Evolutionary conservation across 2,888 invertebrate genomes (phyloP).

Genomic region (Hypomecis atomaria): DNA sequence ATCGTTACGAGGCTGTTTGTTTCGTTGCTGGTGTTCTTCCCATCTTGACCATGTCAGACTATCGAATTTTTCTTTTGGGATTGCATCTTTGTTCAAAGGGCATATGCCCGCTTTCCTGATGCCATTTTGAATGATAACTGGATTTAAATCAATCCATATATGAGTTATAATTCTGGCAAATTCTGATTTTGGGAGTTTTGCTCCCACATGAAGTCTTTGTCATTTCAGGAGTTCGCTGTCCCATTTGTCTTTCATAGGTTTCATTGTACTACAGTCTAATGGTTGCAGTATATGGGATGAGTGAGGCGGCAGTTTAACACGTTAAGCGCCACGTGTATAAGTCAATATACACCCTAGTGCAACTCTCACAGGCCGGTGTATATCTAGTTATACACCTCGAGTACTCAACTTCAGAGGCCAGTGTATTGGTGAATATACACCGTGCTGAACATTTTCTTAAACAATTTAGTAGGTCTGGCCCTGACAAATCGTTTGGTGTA

Average conservation of each 20-base stretch:
- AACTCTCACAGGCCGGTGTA: too few species aligned
- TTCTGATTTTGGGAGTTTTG: constrained; percentile 27
- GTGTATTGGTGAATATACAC: too few species aligned
- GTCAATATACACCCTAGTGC: too few species aligned
- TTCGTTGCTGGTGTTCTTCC: constrained; percentile 16
- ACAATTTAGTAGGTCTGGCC: too few species aligned
- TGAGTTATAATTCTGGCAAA: constrained; percentile 10
- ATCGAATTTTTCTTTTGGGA: constrained; percentile 25
- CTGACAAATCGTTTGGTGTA: too few species aligned
- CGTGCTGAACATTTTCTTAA: too few species aligned
- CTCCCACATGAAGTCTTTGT: constrained; percentile 43
- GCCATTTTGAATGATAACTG: constrained; percentile 10
- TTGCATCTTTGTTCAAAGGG: constrained; percentile 30
- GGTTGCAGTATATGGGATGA: constrained; percentile 45
- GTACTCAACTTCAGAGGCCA: too few species aligned
- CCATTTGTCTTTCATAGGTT: constrained; percentile 28
- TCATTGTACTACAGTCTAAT: constrained; percentile 41
- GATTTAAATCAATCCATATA: constrained; percentile 4
- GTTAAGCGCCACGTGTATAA: too few species aligned
- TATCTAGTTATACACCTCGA: too few species aligned
- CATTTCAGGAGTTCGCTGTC: constrained; percentile 40
- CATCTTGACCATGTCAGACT: constrained; percentile 24
- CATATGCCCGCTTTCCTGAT: constrained; percentile 33
- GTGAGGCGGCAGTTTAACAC: constrained; percentile 43
- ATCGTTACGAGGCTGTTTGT: constrained; percentile 2